These are phyloP conservation scores for Mustelus asterias DNA, from an alignment of 2,113 vertebrate genomes.

Conservation along the genomic window DNA sequence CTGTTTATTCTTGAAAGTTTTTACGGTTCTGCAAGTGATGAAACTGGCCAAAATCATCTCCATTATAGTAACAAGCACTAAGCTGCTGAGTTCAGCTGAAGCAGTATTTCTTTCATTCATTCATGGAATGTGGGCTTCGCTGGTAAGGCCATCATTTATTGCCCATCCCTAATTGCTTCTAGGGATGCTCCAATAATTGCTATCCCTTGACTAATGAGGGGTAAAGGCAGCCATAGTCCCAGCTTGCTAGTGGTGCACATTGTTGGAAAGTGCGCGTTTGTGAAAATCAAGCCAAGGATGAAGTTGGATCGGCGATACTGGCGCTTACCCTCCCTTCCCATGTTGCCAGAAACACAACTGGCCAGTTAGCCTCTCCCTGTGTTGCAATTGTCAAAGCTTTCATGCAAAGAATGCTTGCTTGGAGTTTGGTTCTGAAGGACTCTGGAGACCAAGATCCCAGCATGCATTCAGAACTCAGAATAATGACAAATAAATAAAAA, in stretches of 20 bases:
- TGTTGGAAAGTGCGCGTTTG: not conserved
- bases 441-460: not conserved
- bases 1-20: not conserved
- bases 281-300: not conserved
- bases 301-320: not conserved
- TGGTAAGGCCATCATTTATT: too few relatives aligned
- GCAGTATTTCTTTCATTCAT: not conserved
- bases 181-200: not conserved
- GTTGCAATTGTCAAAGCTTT: not conserved
- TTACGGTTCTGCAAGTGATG: not conserved
- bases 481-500: too few relatives aligned
- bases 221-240: not conserved
- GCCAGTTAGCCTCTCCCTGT: not conserved
- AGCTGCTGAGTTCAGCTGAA: not conserved
- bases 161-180: too few relatives aligned
- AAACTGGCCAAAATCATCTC: not conserved
- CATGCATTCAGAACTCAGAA: not conserved
- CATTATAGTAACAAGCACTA: not conserved
- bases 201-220: not conserved
- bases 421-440: not conserved
- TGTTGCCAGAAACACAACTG: not conserved
- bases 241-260: not conserved
- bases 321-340: not conserved
- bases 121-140: too few relatives aligned
- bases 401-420: not conserved